Evolutionary conservation across 1,140 invertebrate species (phyloP).

Genomic region (Drosophila chauvacae): DNA sequence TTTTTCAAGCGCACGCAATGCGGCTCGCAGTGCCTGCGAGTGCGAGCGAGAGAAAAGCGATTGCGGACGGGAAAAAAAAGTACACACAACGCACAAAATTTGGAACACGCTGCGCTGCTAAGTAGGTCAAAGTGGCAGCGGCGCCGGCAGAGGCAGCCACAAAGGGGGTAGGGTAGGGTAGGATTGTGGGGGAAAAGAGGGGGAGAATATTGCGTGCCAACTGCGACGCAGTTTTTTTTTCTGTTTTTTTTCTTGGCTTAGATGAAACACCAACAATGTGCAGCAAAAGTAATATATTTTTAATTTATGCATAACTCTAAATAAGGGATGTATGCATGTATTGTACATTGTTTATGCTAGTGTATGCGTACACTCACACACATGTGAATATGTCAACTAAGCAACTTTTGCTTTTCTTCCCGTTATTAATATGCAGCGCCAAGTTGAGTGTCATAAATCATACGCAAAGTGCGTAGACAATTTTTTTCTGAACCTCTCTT

Average conservation of each 20-base stretch:
- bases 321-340: conserved; percentile 26
- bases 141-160: conserved; percentile 47
- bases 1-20: conserved; percentile 74
- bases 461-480: conserved; percentile 72
- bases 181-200: conserved; percentile 1
- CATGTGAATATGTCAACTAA: conserved; percentile 35
- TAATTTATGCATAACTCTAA: conserved; percentile 73
- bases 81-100: conserved; percentile 76
- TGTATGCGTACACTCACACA: neutral
- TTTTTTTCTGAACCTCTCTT: conserved; percentile 25
- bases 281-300: conserved; percentile 50
- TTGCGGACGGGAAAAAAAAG: conserved; percentile 38
- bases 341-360: neutral
- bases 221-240: conserved; percentile 45
- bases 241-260: conserved; percentile 10
- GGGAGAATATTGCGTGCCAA: conserved; percentile 66
- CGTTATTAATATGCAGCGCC: conserved; percentile 75
- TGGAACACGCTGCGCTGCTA: conserved; percentile 77
- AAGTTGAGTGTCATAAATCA: conserved; percentile 67
- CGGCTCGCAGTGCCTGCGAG: neutral
- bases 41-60: conserved; percentile 12
- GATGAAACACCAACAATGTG: conserved; percentile 21
- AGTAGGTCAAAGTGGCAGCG: conserved; percentile 80
- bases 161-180: conserved; percentile 1
- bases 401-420: conserved; percentile 74